These are phyloP conservation scores for Fistularia commersonii DNA, from an alignment of 2,797 vertebrate genomes.

Conservation along the genomic window DNA sequence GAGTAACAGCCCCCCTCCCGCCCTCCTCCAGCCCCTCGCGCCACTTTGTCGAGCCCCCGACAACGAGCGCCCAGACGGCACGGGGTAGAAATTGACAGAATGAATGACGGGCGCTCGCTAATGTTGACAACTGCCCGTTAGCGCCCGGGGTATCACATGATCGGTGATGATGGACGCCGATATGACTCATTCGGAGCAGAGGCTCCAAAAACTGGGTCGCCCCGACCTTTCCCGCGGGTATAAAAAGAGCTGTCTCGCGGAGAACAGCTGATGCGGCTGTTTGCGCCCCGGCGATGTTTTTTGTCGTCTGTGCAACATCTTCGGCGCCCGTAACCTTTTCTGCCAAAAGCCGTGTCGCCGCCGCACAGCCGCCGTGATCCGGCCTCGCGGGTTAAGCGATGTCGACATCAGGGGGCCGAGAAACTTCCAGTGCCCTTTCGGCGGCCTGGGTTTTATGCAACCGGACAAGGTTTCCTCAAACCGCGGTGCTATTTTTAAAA, in stretches of 20 bases:
- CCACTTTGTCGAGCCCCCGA: constrained; percentile 11
- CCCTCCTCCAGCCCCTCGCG: too few relatives aligned
- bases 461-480: too few relatives aligned
- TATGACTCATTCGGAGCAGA: constrained; percentile 60
- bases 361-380: constrained; percentile 42
- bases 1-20: constrained; percentile 2
- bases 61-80: constrained; percentile 10
- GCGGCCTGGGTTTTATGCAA: constrained; percentile 4
- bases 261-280: constrained; percentile 69
- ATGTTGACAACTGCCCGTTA: constrained; percentile 66
- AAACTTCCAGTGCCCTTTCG: constrained; percentile 36
- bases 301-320: constrained; percentile 59
- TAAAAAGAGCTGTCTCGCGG: constrained; percentile 41
- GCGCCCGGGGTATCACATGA: constrained; percentile 62
- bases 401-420: constrained; percentile 9
- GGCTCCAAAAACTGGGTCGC: constrained; percentile 55
- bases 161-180: constrained; percentile 63
- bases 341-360: constrained; percentile 58
- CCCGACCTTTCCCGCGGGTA: constrained; percentile 70
- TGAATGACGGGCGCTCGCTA: constrained; percentile 64
- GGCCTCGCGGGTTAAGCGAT: constrained; percentile 32
- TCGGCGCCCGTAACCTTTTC: constrained; percentile 60
- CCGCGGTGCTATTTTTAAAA: too few relatives aligned
- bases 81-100: constrained; percentile 47
- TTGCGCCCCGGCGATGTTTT: constrained; percentile 41